phyloP scores from a whole-genome alignment of 2,797 vertebrate genomes.

The Pipistrellus nathusii region DNA sequence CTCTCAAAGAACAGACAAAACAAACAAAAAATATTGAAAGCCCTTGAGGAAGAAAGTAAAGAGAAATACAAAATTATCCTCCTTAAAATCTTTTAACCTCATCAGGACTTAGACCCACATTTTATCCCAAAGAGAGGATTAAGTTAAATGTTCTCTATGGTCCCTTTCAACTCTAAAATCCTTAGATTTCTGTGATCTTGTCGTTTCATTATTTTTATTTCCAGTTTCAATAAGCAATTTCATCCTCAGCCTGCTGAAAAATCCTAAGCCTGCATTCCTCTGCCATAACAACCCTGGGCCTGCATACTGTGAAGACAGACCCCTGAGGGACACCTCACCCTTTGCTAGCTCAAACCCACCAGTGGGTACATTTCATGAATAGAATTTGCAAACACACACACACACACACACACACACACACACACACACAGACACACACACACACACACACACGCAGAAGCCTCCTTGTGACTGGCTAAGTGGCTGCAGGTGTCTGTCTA shows the following conservation, averaged over 20 bases:
- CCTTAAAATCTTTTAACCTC: conserved; percentile 29
- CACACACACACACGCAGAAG: too few species aligned
- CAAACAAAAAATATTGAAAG: conserved; percentile 8
- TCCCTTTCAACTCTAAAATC: conserved; percentile 66
- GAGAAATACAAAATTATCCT: conserved; percentile 7
- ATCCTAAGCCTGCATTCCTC: background rate
- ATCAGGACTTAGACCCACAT: background rate
- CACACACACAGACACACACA: too few species aligned
- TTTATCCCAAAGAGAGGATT: conserved; percentile 24
- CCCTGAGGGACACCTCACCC: fast-evolving
- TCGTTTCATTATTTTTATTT: conserved; percentile 69
- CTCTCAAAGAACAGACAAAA: conserved; percentile 41
- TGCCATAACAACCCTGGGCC: too few species aligned
- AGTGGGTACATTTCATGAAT: background rate
- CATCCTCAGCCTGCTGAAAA: conserved; percentile 25
- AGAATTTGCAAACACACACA: background rate
- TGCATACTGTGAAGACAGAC: background rate
- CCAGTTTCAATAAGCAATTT: conserved; percentile 62
- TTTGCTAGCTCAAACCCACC: background rate
- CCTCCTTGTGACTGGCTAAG: background rate
- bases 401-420: background rate
- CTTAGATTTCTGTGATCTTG: conserved; percentile 58
- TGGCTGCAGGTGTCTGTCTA: background rate
- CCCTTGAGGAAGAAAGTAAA: conserved; percentile 46
- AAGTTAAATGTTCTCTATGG: background rate